Percentiles rank a stretch among this genome's conserved stretches.
Evolutionary conservation across 2,113 vertebrate species (phyloP).

Genomic region (Genyomyrus donnyi): DNA sequence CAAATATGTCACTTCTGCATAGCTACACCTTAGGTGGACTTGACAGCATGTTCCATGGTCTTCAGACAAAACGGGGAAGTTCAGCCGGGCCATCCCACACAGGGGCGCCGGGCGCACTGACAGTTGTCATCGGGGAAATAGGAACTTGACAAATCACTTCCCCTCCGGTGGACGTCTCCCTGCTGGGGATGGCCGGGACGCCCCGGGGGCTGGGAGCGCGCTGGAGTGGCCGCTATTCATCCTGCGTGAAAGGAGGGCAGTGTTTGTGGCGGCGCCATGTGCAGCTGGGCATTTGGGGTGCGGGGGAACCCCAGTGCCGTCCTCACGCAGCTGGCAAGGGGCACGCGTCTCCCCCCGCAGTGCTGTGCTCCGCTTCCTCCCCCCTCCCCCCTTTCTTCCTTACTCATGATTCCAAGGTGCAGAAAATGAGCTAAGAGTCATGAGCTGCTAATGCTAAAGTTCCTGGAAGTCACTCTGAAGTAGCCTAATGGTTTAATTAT

Average conservation of each 20-base stretch:
- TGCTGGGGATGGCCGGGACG: conserved; percentile 14
- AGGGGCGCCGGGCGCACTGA: conserved; percentile 15
- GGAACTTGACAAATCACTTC: conserved; percentile 39
- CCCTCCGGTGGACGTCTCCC: conserved; percentile 20
- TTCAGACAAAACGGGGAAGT: neutral
- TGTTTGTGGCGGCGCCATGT: conserved; percentile 19
- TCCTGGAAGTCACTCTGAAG: neutral
- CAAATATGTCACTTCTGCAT: conserved; percentile 11
- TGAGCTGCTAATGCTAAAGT: neutral
- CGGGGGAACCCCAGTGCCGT: neutral
- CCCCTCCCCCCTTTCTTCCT: neutral
- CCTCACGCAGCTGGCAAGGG: neutral
- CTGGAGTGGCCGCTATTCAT: conserved; percentile 21
- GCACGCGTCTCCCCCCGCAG: neutral
- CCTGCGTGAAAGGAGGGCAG: conserved; percentile 35
- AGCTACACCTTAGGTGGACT: neutral
- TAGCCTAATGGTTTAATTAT: neutral
- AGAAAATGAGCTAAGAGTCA: neutral
- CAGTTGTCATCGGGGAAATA: conserved; percentile 30
- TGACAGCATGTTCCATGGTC: neutral
- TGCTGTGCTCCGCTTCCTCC: neutral
- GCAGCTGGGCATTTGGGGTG: neutral
- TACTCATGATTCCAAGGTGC: neutral
- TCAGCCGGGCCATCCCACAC: conserved; percentile 14
- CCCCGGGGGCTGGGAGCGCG: neutral